These are phyloP conservation scores for Spodoptera picta DNA, from an alignment of 2,888 invertebrate species.

Conservation along the genomic window DNA sequence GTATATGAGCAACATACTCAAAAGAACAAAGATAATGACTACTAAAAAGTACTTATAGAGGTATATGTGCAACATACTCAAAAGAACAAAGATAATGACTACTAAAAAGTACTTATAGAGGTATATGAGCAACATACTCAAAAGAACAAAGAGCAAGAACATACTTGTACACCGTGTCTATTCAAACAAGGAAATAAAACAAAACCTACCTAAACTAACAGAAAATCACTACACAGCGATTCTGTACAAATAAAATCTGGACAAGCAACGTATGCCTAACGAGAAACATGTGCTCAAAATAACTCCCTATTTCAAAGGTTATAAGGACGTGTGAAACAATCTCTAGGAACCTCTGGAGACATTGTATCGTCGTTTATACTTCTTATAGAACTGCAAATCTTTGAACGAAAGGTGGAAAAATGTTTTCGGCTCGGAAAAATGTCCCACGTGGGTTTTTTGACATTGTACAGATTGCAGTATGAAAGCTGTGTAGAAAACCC, in stretches of 20 bases:
- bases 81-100: too few species aligned
- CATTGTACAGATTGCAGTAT: conserved; percentile 63
- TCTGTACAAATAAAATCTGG: conserved; percentile 3
- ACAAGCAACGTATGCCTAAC: conserved; percentile 36
- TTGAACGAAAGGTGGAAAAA: conserved; percentile 53
- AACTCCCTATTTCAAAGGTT: conserved; percentile 56
- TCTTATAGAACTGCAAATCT: conserved; percentile 49
- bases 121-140: too few species aligned
- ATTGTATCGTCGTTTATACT: conserved; percentile 60
- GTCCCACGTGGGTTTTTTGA: conserved; percentile 63
- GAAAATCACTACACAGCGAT: background rate
- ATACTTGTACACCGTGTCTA: too few species aligned
- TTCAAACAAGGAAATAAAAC: background rate
- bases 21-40: too few species aligned
- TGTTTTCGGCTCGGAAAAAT: conserved; percentile 51
- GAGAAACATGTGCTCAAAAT: conserved; percentile 55
- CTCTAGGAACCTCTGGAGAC: conserved; percentile 57
- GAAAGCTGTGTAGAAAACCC: conserved; percentile 53
- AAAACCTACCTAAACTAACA: background rate
- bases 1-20: too few species aligned
- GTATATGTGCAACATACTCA: too few species aligned
- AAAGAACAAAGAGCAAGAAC: too few species aligned
- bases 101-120: too few species aligned
- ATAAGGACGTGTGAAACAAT: conserved; percentile 57
- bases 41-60: too few species aligned